Evolutionary conservation across 2,888 invertebrate species (phyloP), one percentile per base, ranked within the genome.

Genomic region (Villa cingulata): DNA sequence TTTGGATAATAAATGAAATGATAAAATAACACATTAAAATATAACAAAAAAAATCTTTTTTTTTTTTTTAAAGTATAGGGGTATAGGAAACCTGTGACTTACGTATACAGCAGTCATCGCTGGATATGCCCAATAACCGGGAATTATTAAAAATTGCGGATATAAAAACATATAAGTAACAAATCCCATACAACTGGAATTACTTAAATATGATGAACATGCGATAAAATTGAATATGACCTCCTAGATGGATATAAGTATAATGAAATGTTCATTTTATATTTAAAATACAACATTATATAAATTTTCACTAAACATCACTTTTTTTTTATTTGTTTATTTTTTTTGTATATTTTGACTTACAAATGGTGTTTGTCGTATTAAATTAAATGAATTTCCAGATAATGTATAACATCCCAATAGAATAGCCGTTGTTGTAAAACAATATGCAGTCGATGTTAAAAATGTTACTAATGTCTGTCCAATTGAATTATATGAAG

Each of bases 51-150:
- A n/a, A n/a, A n/a, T n/a, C n/a, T n/a, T n/a, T n/a, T n/a, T n/a
- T n/a, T n/a, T 36, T 10, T 49, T 79, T 6, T 6, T 23, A 4
- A 23, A 23, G 23, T 23, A 23, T 7, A 23, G 7, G 7, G 4
- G 4, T 4, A 7, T 23, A 7, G 7, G 4, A 23, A 23, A 23
- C 23, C 5, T 23, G 23, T 23, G 23, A n/a, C 86, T 83, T 72
- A 90, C 89, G 66, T 88, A 88, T 55, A 84, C 82, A 1, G 85
- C 85, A 27, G 84, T 85, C 83, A 89, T 85, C 3, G 88, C 86
- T n/a, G 89, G 88, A 71, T 86, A 88, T 15, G 84, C 85, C 60
- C 86, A 81, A 61, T 84, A 86, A 54, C 88, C 83, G 38, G 77
- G 82, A 48, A 76, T 68, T 9, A 80, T 61, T 29, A 81, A 72